Evolutionary conservation across 2,113 vertebrate species (phyloP).

Genomic region (Phrynocephalus versicolor): DNA sequence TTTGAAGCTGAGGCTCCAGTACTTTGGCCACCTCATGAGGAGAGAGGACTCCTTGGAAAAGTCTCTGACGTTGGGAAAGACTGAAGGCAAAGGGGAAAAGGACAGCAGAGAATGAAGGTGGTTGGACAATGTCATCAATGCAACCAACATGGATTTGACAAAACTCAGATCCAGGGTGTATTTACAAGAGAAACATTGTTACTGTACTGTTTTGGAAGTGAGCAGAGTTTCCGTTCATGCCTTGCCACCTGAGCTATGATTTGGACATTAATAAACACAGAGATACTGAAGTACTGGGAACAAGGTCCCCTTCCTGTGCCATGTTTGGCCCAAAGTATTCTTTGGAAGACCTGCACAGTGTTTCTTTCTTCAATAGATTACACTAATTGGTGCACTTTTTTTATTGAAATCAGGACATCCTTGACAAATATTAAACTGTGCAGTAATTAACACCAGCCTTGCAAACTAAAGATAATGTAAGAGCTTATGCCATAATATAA

Average conservation of each 20-base stretch:
- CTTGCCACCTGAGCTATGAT: neutral
- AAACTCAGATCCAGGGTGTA: too few species aligned
- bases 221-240: neutral
- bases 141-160: too few species aligned
- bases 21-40: too few species aligned
- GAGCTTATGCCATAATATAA: slow-evolving; percentile 60
- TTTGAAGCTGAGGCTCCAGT: too few species aligned
- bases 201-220: too few species aligned
- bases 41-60: too few species aligned
- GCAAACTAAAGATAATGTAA: slow-evolving; percentile 63
- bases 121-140: too few species aligned
- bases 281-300: neutral
- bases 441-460: slow-evolving; percentile 66
- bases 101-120: too few species aligned
- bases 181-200: too few species aligned
- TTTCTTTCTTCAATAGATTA: slow-evolving; percentile 57
- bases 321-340: neutral
- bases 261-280: neutral
- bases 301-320: neutral
- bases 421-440: slow-evolving; percentile 65
- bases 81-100: too few species aligned
- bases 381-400: slow-evolving; percentile 65
- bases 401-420: slow-evolving; percentile 51
- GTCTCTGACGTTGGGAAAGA: too few species aligned
- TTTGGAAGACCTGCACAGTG: neutral